These are phyloP conservation scores for Anticlea derivata DNA, from an alignment of 2,888 invertebrate genomes.

Conservation along the genomic window DNA sequence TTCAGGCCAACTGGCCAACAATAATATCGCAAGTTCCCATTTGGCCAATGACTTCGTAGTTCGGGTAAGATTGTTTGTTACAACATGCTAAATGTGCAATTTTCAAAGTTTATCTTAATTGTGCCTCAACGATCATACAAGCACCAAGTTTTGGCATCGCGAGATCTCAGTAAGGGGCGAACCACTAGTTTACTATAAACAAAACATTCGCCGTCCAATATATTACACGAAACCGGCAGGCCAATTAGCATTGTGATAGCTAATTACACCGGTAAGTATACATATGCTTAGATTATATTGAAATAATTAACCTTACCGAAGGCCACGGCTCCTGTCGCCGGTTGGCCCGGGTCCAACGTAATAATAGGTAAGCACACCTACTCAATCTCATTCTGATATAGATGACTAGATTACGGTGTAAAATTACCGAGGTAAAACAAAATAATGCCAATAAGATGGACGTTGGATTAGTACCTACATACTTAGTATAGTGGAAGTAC, in stretches of 20 bases:
- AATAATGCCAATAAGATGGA: constrained; percentile 5
- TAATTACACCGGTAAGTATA: constrained; percentile 39
- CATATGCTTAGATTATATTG: constrained; percentile 58
- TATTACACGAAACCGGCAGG: constrained; percentile 35
- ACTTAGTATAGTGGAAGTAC: too few species aligned
- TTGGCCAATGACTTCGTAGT: too few species aligned
- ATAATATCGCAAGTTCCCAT: too few species aligned
- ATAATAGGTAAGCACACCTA: constrained; percentile 48
- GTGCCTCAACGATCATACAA: too few species aligned
- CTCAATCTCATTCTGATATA: constrained; percentile 47
- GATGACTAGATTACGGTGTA: constrained; percentile 37
- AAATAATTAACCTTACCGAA: constrained; percentile 73
- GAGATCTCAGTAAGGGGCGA: too few species aligned
- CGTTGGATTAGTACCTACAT: neutral
- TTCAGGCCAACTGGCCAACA: too few species aligned
- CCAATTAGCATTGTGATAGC: constrained; percentile 37
- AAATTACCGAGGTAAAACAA: constrained; percentile 27
- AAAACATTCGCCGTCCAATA: constrained; percentile 1
- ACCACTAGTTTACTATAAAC: neutral
- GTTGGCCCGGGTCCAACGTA: constrained; percentile 68
- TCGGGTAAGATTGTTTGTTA: too few species aligned
- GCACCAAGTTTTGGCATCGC: too few species aligned
- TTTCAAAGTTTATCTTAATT: too few species aligned
- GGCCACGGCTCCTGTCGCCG: constrained; percentile 74
- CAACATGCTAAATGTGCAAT: too few species aligned